A percentile compares a stretch with the other conserved stretches of the same genome.
phyloP scores from a whole-genome alignment of 2,113 vertebrate genomes.

The Carassius auratus region DNA sequence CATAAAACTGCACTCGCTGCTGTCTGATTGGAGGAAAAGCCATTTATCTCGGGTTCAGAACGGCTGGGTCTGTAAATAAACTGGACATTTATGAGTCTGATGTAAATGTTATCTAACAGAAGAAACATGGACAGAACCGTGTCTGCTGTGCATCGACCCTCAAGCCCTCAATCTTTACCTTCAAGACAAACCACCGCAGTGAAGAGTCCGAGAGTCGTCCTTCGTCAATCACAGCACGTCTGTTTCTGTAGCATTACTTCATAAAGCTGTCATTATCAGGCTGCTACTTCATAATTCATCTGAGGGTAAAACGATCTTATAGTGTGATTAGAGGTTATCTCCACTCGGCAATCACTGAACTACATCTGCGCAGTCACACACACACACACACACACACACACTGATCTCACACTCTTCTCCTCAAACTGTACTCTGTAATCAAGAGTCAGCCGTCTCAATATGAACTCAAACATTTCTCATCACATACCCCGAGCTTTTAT shows the following conservation, averaged over 20 bases:
- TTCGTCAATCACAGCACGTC: neutral
- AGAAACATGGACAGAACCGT: neutral
- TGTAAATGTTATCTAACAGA: constrained; percentile 10
- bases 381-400: neutral
- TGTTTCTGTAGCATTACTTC: neutral
- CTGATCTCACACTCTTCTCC: too few relatives aligned
- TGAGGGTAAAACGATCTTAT: neutral
- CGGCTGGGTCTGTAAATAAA: neutral
- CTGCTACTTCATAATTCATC: neutral
- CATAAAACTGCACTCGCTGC: constrained; percentile 4
- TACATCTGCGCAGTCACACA: neutral
- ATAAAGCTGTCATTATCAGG: constrained; percentile 5
- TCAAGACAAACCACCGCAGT: neutral
- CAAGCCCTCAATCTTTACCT: neutral
- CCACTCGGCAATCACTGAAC: neutral
- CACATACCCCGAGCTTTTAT: too few relatives aligned
- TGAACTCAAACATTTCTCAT: too few relatives aligned
- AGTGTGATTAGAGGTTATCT: neutral
- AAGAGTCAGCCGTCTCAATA: too few relatives aligned
- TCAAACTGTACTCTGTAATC: too few relatives aligned
- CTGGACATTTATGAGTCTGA: constrained; percentile 3
- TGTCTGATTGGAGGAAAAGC: neutral
- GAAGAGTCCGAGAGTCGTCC: neutral
- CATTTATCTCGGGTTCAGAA: neutral
- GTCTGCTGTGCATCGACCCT: neutral